A percentile compares a stretch with the other conserved stretches of the same genome.
phyloP scores from a whole-genome alignment of 2,797 vertebrate genomes.

The Chloroceryle inda region DNA sequence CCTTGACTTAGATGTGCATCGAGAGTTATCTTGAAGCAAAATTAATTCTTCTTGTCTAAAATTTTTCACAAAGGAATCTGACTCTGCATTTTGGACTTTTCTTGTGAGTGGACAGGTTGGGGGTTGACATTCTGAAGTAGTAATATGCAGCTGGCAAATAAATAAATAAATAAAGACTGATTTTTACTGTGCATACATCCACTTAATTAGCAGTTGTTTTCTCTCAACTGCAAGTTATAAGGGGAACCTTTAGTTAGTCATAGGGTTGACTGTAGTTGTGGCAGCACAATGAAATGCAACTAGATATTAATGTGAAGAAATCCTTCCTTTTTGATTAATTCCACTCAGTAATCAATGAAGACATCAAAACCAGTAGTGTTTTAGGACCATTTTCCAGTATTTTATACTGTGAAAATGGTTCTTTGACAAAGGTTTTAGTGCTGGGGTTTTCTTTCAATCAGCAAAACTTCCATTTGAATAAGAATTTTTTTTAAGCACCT shows the following conservation, averaged over 20 bases:
- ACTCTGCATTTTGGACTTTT: neutral
- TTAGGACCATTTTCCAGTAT: neutral
- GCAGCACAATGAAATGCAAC: neutral
- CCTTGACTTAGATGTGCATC: neutral
- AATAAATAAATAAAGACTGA: neutral
- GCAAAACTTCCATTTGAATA: neutral
- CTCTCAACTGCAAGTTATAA: neutral
- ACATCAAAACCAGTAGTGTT: rapidly evolving
- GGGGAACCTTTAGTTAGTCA: neutral
- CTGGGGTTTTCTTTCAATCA: neutral
- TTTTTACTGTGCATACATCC: neutral
- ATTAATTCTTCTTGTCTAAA: neutral
- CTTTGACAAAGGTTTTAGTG: neutral
- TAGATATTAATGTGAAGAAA: neutral
- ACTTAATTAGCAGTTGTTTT: neutral
- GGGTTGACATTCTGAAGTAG: neutral
- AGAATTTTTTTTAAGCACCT: neutral
- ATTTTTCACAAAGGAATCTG: neutral
- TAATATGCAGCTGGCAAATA: neutral
- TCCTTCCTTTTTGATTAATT: neutral
- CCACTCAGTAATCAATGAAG: neutral
- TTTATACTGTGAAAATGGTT: neutral
- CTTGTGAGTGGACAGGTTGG: neutral
- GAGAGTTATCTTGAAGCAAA: neutral
- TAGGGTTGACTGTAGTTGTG: neutral